Base-by-base conservation (phyloP, 2,888 invertebrate genomes). In the Nysson spinosus region DNA sequence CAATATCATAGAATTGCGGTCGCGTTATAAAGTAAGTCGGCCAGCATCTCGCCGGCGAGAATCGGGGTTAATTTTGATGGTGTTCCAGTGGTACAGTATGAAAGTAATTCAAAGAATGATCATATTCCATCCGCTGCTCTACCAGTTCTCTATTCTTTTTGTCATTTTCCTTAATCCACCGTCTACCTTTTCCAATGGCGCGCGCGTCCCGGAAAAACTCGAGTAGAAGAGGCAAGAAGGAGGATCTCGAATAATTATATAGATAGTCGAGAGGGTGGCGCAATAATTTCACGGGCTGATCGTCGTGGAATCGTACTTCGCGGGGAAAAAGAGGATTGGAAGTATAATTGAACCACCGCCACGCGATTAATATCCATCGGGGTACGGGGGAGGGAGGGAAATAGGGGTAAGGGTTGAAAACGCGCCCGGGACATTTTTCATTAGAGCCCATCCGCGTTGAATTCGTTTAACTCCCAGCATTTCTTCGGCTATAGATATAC, bases 291-390 rank as follows among this genome's bases (percentile, higher is more conserved):
- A 72, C 67, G 71, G 69, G 50, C 64, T 61, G 70, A 65, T 75
- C 70, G 63, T 61, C 63, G 60, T 51, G 50, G 55, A 75, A 72
- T 70, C 68, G 75, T 66, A 43, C 70, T 51, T 51, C 57, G 65
- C 58, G 52, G 70, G n/a, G 44, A 67, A 64, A 52, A 50, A 58
- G 60, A 71, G 68, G 76, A 80, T 76, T 76, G 76, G 71, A 76
- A 75, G 72, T 73, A 73, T 79, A 80, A 80, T 80, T 78, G 80
- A 80, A 75, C 75, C 66, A 69, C 66, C 65, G 64, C 64, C 66
- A 54, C 64, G 65, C 75, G 75, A 80, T 80, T 80, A 80, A 80
- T 80, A 80, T 78, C 78, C 73, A 73, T 37, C 47, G 56, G 69
- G 39, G 67, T 37, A 57, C 50, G 68, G 52, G 17, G 16, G n/a